Percentiles rank a stretch among this genome's conserved stretches.
Conservation (phyloP, 1,140 invertebrate genomes). For the Oryzaephilus surinamensis region DNA sequence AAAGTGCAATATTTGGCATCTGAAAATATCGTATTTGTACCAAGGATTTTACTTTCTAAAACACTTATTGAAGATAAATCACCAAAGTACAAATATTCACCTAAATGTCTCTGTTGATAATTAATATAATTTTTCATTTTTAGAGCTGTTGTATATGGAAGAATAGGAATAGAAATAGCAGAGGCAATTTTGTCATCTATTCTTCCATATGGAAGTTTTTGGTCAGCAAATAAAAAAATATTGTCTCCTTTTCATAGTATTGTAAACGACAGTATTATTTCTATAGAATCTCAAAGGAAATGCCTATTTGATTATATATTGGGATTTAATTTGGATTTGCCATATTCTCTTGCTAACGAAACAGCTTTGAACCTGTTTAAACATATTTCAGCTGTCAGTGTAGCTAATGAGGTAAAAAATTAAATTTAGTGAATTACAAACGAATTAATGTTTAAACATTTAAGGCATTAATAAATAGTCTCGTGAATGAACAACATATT, state of each 20-base stretch:
- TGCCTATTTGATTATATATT: slow-evolving; percentile 22
- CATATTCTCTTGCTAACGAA: slow-evolving; percentile 16
- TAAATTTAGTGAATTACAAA: slow-evolving; percentile 2
- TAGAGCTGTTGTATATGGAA: slow-evolving; percentile 40
- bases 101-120: slow-evolving; percentile 8
- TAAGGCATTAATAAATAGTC: slow-evolving; percentile 25
- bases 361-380: slow-evolving; percentile 19
- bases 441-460: slow-evolving; percentile 8
- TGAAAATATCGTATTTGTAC: slow-evolving; percentile 40
- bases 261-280: slow-evolving; percentile 27
- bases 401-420: slow-evolving; percentile 20
- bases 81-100: slow-evolving; percentile 30
- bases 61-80: slow-evolving; percentile 37
- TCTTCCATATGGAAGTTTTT: slow-evolving; percentile 35
- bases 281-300: slow-evolving; percentile 13
- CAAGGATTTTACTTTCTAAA: slow-evolving; percentile 32
- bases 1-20: slow-evolving; percentile 35
- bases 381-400: slow-evolving; percentile 22
- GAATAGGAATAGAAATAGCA: slow-evolving; percentile 39
- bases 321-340: slow-evolving; percentile 15
- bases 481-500: slow-evolving; percentile 23
- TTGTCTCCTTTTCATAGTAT: slow-evolving; percentile 28
- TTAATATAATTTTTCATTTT: no score
- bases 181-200: slow-evolving; percentile 36
- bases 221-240: slow-evolving; percentile 36